Conservation (phyloP, 2,797 vertebrate species). For the Chanos chanos region DNA sequence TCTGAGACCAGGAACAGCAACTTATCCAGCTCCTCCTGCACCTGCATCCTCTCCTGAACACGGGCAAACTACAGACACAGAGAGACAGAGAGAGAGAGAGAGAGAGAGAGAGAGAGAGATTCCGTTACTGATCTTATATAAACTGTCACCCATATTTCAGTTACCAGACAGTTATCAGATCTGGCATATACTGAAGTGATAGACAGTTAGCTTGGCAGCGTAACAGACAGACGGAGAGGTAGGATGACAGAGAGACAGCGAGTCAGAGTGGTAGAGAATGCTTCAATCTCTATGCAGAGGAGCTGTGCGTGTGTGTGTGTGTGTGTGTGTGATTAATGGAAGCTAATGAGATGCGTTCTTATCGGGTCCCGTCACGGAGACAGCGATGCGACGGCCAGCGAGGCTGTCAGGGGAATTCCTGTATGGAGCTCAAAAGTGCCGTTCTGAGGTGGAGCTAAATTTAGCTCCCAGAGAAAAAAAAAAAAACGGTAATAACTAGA, state of each 20-base stretch:
- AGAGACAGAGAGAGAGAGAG: slow-evolving; percentile 7
- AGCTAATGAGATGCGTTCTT: slow-evolving; percentile 32
- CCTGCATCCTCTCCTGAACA: slow-evolving; percentile 72
- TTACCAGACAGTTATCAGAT: too few species aligned
- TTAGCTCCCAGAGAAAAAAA: too few species aligned
- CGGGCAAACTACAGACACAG: slow-evolving; percentile 69
- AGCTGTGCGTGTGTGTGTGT: neutral
- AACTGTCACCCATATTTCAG: neutral
- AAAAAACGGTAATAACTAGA: too few species aligned
- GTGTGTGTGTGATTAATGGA: slow-evolving; percentile 16
- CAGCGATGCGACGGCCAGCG: slow-evolving; percentile 1
- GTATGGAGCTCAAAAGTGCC: neutral
- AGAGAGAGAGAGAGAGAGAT: neutral
- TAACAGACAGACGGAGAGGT: neutral
- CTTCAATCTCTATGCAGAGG: neutral
- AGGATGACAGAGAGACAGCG: neutral
- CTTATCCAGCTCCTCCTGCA: slow-evolving; percentile 80
- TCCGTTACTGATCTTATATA: neutral
- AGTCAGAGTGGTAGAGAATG: neutral
- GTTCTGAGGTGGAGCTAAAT: too few species aligned
- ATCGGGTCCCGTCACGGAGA: slow-evolving; percentile 3
- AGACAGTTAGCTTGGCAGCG: too few species aligned
- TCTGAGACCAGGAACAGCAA: slow-evolving; percentile 82
- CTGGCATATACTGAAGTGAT: too few species aligned
- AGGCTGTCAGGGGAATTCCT: neutral